Evolutionary conservation across 2,888 invertebrate genomes (phyloP), one percentile per base, ranked within the genome.

Genomic region (Geotrupes spiniger): DNA sequence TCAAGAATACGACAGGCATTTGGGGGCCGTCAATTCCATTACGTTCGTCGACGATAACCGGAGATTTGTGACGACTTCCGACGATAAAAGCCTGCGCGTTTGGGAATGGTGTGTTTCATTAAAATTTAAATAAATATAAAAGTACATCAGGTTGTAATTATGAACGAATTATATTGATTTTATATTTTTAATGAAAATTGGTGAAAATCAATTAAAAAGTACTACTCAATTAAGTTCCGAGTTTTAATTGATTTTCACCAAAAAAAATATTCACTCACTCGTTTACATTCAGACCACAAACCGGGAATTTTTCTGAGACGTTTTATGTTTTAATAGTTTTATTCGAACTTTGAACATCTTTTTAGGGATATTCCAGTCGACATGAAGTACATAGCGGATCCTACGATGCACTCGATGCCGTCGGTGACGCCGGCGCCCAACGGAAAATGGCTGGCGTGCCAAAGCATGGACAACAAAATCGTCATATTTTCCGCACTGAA

Each of bases 371-470:
- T 93, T 64, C 93, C 93, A 0, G 99, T 99, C 1, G 99, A 99
- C 73, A 99, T 99, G 89, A 99, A 99, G 72, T 96, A 99, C 73
- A 98, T 99, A 57, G 99, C 99, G 1, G 99, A 99, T 74, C 98
- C 99, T 0, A 87, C 93, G 0, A 96, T 99, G 94, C 99, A 99
- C 74, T 97, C 98, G 3, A 92, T 99, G 85, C 99, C 99, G 0
- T 89, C 95, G 0, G 97, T 98, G 0, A 92, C 94, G 0, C 81
- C 88, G 4, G 89, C 97, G 0, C 98, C 97, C 1, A 98, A 98
- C 77, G 92, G 92, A 68, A 98, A 98, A 75, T 99, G 99, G 98
- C 78, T 99, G 52, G 97, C 98, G 0, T 99, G 98, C 68, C 99
- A 99, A 75, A 93, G 94, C 54, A 92, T 99, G 90, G 98, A 99